Evolutionary conservation across 1,140 invertebrate genomes (phyloP).

Genomic region (Pararge aegeria): DNA sequence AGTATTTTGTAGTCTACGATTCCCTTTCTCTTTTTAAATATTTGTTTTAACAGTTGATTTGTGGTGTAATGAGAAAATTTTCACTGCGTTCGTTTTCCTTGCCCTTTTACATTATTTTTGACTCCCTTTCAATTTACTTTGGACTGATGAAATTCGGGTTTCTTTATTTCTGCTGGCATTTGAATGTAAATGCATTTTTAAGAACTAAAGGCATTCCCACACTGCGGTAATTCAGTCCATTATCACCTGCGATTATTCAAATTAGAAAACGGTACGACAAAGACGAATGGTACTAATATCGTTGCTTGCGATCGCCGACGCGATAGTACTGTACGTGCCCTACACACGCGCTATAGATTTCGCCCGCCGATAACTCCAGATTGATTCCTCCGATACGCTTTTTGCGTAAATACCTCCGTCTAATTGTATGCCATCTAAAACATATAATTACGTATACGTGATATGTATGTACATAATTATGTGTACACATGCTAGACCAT

Average conservation of each 20-base stretch:
- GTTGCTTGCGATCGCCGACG: constrained; percentile 52
- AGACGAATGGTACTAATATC: constrained; percentile 78
- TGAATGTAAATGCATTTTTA: background rate
- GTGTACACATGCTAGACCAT: background rate
- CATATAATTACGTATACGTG: background rate
- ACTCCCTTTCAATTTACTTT: constrained; percentile 18
- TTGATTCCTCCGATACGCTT: constrained; percentile 71
- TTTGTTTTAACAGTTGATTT: constrained; percentile 78
- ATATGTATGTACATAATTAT: background rate
- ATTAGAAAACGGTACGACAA: constrained; percentile 75
- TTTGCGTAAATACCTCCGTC: constrained; percentile 70
- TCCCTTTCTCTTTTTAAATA: constrained; percentile 75
- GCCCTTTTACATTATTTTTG: constrained; percentile 39
- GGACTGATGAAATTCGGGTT: constrained; percentile 5
- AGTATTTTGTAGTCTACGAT: constrained; percentile 70
- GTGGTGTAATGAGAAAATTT: constrained; percentile 72
- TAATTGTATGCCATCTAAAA: constrained; percentile 32
- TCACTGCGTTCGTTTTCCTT: constrained; percentile 60
- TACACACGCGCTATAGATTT: constrained; percentile 68
- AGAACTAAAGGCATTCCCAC: background rate
- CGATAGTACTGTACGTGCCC: constrained; percentile 60
- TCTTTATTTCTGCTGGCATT: background rate
- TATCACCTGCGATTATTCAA: constrained; percentile 77
- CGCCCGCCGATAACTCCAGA: constrained; percentile 60
- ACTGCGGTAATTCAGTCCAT: constrained; percentile 37